Evolutionary conservation across 2,888 invertebrate genomes (phyloP), one percentile per base, ranked within the genome.

Genomic region (Aphodius granarius): DNA sequence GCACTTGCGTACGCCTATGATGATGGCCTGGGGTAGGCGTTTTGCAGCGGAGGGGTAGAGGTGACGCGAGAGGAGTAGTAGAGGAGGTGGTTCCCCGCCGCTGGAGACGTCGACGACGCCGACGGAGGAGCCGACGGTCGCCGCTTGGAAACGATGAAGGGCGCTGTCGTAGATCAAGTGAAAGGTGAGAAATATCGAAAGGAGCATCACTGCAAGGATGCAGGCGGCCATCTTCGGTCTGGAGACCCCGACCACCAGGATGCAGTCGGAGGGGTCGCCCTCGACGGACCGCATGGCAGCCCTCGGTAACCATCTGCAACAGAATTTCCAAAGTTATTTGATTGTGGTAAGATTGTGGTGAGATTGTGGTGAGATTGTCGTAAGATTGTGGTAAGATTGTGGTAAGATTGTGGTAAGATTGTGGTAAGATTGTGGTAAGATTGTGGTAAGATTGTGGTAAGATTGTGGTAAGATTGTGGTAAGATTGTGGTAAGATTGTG

Each of bases 1-100:
- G 84, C 97, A 97, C 89, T 99, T 99, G 82, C 98, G 91, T 22
- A 97, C 98, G 72, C 98, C 98, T 81, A 98, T 94, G 84, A 98
- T 83, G 66, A 83, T 83, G 5, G 82, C 82, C 88, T 91, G 91
- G n/a, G 93, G 93, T 81, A 93, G 86, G 80, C 92, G 89, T 23
- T 91, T 88, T 63, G 91, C 91, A 80, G 90, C 89, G 5, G 91
- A 89, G 80, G 91, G 91, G 83, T 91, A 86, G 6, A 86, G 82
- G 73, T 84, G 76, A 66, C 80, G 81, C 19, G 86, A 84, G n/a
- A 87, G 81, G 20, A 86, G 81, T 20, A 88, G 85, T 22, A 89
- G 81, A 3, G 88, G 88, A 84, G 89, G 89, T 19, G 21, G 66
- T 13, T 19, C 16, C 13, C 15, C 20, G 20, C 20, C 68, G 81